Evolutionary conservation across 2,797 vertebrate species (phyloP), one percentile per base, ranked within the genome.

Genomic region (Zalophus californianus): DNA sequence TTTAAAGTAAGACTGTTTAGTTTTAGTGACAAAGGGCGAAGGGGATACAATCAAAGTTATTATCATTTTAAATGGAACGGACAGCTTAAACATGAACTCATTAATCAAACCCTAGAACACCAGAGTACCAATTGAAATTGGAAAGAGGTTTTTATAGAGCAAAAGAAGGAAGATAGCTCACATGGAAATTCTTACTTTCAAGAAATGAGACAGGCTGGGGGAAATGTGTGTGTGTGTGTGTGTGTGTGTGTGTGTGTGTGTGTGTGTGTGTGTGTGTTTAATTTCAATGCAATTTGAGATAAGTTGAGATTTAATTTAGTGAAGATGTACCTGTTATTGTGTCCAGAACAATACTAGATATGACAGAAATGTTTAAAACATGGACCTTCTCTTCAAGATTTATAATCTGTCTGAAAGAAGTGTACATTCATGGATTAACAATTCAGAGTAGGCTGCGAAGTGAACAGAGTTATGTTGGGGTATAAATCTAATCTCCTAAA

Each of bases 21-120:
- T 91, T 97, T 94, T 94, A 96, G 92, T 93, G 95, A 90, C 96
- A 97, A 96, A 95, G 56, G 94, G 87, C 95, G 72, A 92, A 94
- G 54, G 52, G 77, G 25, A 96, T 85, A 96, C 85, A 94, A 92
- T 98, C 86, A 97, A 98, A 98, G 93, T 98, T 97, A 97, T 98
- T 98, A 96, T 95, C 62, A 68, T 93, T 98, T 97, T 97, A 97
- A 98, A 86, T 88, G 66, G 75, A 93, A 85, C 88, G 73, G 97
- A 96, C 97, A 98, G 95, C 60, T 97, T 93, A 93, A 95, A 96
- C 92, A 77, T 27, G 78, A 92, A 97, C 95, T 97, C 97, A 98
- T 97, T 98, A 97, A 98, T 98, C 98, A 98, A 96, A 93, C 21
- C 58, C 90, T 58, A 64, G 95, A 86, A 94, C 64, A 96, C 70